Evolutionary conservation across 2,113 vertebrate genomes (phyloP), one percentile per base, ranked within the genome.

Genomic region (Sinocyclocheilus maitianheensis): DNA sequence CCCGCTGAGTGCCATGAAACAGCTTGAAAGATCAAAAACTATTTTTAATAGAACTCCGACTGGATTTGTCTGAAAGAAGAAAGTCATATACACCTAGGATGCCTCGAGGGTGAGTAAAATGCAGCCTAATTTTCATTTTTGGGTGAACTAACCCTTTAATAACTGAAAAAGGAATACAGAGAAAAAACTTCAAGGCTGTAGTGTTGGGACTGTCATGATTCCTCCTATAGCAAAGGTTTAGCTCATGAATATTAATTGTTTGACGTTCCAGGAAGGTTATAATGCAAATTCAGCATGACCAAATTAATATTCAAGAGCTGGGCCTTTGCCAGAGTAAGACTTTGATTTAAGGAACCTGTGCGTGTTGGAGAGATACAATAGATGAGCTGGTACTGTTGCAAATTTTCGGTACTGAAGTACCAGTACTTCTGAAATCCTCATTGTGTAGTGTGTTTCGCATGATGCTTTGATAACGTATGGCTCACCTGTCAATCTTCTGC

Each of bases 401-500:
- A 9, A 60, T 60, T 22, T 62, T 62, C 8, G 58, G 6, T n/a
- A 69, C 26, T 69, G 67, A 67, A 67, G 26, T 30, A 16, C 12
- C 22, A 30, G 11, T 30, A 65, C 63, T 65, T 65, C 12, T 77
- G 46, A 11, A 16, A 12, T 5, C 5, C 26, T 30, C 26, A 3
- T 3, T 22, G 51, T 78, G 12, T 6, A 8, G 22, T 48, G 22
- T 14, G 24, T 46, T 26, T 79, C 53, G 37, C 26, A 55, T 24
- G 55, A 20, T 24, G 65, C 24, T 34, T n/a, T 81, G 48, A 26
- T 22, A 48, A 8, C 12, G 4, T 13, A 0, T n/a, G 37, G 5
- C 8, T 18, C 93, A 99, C 98, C 97, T 96, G 83, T 97, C 96
- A 85, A 98, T 99, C 89, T 99, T 99, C 94, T 99, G 98, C 89